Conservation (phyloP, 2,113 vertebrate genomes). For the Campylomormyrus numenius region DNA sequence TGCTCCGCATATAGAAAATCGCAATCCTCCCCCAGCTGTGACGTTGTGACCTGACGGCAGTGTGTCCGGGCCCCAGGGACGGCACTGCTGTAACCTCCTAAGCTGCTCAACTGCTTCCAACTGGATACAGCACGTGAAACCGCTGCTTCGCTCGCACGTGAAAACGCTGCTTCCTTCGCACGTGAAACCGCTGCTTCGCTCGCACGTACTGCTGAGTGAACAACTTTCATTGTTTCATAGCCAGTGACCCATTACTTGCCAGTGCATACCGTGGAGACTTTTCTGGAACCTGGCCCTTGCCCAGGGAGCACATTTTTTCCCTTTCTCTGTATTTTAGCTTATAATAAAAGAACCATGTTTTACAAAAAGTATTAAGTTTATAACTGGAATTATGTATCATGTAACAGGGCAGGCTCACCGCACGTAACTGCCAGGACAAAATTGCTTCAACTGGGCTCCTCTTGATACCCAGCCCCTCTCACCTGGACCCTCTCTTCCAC, state of each 20-base stretch:
- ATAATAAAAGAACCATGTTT: not conserved
- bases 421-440: not conserved
- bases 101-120: not conserved
- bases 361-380: not conserved
- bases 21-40: not conserved
- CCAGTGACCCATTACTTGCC: not conserved
- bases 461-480: not conserved
- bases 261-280: not conserved
- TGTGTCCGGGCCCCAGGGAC: not conserved
- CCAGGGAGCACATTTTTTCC: not conserved
- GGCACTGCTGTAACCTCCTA: not conserved
- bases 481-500: not conserved
- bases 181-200: not conserved
- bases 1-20: not conserved
- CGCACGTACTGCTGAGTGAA: not conserved
- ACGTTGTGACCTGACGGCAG: not conserved
- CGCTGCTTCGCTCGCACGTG: not conserved
- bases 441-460: not conserved
- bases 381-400: not conserved
- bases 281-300: slow-evolving; percentile 8
- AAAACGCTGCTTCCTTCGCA: not conserved
- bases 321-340: not conserved
- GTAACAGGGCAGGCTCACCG: not conserved
- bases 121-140: not conserved
- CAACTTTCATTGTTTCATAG: not conserved